phyloP scores from a whole-genome alignment of 2,113 vertebrate genomes.

The Campylorhamphus procurvoides region DNA sequence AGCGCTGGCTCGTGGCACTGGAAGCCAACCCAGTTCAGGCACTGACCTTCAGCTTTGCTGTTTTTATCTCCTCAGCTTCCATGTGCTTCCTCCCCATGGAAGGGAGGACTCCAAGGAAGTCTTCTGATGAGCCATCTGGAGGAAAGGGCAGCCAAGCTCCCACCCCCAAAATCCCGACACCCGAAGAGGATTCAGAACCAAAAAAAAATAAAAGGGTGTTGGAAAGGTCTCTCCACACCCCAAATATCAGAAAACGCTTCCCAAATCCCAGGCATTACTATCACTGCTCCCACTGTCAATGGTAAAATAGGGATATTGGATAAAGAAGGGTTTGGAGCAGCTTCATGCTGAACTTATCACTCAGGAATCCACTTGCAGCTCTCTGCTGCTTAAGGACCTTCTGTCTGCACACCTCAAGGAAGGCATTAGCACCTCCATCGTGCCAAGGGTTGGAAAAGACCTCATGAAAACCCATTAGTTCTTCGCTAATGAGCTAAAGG shows the following conservation, averaged over 20 bases:
- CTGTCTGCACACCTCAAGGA: neutral
- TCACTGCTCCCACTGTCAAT: neutral
- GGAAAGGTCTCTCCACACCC: neutral
- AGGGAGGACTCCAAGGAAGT: neutral
- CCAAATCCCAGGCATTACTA: neutral
- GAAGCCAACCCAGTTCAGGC: neutral
- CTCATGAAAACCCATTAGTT: neutral
- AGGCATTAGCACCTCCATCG: neutral
- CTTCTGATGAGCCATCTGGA: conserved; percentile 31
- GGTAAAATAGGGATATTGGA: accelerated
- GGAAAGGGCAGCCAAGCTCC: conserved; percentile 41
- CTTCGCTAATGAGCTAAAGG: neutral
- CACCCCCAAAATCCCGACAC: neutral
- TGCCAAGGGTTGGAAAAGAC: neutral
- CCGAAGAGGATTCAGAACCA: neutral
- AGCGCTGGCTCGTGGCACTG: neutral
- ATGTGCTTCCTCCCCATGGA: neutral
- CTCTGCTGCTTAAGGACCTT: neutral
- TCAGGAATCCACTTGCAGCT: neutral
- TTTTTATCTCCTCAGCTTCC: neutral
- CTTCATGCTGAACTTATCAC: neutral
- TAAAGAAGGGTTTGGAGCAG: neutral
- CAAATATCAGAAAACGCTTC: neutral
- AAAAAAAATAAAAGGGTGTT: neutral
- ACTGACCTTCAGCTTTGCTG: conserved; percentile 45